Percentiles rank a stretch among this genome's conserved stretches.
These are phyloP conservation scores for Chiloscyllium plagiosum DNA, from an alignment of 2,113 vertebrate genomes.

Conservation along the genomic window DNA sequence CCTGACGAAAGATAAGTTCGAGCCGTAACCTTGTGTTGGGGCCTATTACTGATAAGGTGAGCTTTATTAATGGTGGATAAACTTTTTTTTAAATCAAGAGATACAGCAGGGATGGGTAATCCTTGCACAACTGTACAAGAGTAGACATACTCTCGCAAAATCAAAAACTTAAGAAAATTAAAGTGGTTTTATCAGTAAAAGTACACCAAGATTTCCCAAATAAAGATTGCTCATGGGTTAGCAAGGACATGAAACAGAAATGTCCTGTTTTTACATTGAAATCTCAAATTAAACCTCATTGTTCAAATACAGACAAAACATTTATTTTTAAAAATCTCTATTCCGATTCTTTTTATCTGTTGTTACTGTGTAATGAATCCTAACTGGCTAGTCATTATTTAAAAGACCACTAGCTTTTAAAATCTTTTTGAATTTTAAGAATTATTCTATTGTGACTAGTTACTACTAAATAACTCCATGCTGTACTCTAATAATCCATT, in stretches of 20 bases:
- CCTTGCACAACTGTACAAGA: background rate
- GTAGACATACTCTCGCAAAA: background rate
- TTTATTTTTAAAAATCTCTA: background rate
- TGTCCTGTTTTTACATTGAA: background rate
- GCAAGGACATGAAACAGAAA: background rate
- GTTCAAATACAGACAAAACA: background rate
- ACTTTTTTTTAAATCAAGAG: background rate
- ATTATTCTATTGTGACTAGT: background rate
- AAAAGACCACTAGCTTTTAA: background rate
- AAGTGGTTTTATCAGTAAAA: background rate
- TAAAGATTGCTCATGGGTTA: background rate
- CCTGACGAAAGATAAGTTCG: background rate
- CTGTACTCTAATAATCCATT: background rate
- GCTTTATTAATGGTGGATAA: background rate
- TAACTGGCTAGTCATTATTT: background rate
- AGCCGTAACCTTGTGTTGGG: constrained; percentile 5
- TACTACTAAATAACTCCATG: background rate
- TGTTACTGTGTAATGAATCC: background rate
- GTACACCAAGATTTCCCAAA: background rate
- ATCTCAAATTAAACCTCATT: background rate
- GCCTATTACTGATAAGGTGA: constrained; percentile 20
- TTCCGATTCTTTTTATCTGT: background rate
- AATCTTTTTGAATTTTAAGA: background rate
- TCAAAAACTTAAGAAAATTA: background rate
- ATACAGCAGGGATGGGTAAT: background rate